phyloP scores from a whole-genome alignment of 2,113 vertebrate genomes.

The Mesitornis unicolor region DNA sequence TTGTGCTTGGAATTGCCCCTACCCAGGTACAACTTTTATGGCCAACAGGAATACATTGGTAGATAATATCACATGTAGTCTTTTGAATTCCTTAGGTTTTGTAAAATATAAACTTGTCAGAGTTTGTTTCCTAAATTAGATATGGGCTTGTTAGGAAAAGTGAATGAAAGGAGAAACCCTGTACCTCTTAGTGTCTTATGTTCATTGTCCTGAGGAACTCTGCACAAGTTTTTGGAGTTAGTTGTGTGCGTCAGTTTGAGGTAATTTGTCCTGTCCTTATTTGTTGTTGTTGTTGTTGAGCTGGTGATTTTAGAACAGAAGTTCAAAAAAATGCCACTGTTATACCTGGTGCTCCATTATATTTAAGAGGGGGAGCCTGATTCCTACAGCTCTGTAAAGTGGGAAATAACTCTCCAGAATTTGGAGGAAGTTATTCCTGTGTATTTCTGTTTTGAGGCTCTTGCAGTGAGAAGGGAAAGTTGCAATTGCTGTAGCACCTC shows the following conservation, averaged over 20 bases:
- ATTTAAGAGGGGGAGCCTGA: neutral
- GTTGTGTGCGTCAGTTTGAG: neutral
- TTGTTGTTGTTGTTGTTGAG: neutral
- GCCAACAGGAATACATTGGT: neutral
- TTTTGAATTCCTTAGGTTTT: neutral
- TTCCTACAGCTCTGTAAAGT: neutral
- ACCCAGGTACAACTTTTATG: no score
- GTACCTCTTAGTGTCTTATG: neutral
- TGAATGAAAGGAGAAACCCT: neutral
- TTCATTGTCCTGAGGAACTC: neutral
- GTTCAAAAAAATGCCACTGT: neutral
- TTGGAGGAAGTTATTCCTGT: neutral
- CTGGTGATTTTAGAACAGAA: neutral
- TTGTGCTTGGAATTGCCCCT: no score
- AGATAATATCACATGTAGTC: neutral
- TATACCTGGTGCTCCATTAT: neutral
- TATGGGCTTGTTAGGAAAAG: neutral
- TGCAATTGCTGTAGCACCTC: neutral
- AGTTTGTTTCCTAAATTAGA: neutral
- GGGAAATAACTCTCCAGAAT: neutral
- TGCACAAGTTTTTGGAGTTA: neutral
- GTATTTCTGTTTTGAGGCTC: neutral
- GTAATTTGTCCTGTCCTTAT: neutral
- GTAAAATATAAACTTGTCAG: neutral
- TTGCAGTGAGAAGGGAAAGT: neutral